These are phyloP conservation scores for Phocoena phocoena DNA, from an alignment of 2,113 vertebrate species.

Conservation along the genomic window DNA sequence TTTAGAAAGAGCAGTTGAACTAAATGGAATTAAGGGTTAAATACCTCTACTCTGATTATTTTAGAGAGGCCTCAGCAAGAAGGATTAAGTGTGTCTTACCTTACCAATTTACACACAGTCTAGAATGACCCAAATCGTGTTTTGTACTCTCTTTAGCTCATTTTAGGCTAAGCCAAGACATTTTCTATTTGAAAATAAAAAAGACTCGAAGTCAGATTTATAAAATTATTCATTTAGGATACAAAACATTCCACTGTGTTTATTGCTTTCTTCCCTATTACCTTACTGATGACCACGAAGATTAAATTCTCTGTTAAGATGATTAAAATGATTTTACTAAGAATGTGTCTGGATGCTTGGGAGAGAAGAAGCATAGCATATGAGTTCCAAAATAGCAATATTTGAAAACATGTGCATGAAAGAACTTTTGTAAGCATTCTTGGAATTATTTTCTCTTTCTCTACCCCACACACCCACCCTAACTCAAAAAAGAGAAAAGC, in stretches of 20 bases:
- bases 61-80: background rate
- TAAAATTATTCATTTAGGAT: constrained; percentile 33
- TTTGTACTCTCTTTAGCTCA: background rate
- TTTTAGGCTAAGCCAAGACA: background rate
- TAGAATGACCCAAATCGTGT: background rate
- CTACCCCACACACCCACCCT: background rate
- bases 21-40: background rate
- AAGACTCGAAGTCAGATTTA: constrained; percentile 17
- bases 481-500: constrained; percentile 1
- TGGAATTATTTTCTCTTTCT: background rate
- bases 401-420: constrained; percentile 46
- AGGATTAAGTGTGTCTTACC: background rate
- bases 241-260: background rate
- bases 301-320: constrained; percentile 30
- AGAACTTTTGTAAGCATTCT: constrained; percentile 48
- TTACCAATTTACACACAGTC: background rate
- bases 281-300: background rate
- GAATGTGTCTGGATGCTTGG: constrained; percentile 11
- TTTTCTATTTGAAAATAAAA: constrained; percentile 40
- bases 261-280: background rate
- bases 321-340: constrained; percentile 36
- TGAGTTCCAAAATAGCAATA: constrained; percentile 44
- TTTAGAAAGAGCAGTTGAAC: background rate
- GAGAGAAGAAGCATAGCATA: constrained; percentile 15
- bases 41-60: background rate